Percentiles rank a stretch among this genome's conserved stretches.
These are phyloP conservation scores for Cheirogaleus major DNA, from an alignment of 2,797 vertebrate genomes.

Conservation along the genomic window DNA sequence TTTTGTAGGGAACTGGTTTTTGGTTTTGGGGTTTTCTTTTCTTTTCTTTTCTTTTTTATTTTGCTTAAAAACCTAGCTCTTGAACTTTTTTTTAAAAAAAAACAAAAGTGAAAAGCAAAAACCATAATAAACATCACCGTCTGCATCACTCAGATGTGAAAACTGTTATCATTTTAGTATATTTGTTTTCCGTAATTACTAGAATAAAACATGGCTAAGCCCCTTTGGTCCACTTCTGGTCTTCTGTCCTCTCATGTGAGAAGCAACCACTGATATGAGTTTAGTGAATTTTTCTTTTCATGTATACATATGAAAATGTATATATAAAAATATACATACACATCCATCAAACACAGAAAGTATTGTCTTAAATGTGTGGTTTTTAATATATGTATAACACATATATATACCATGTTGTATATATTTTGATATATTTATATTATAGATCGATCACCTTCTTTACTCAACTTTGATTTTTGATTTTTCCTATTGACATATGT, in stretches of 20 bases:
- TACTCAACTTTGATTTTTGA: not conserved
- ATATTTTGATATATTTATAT: not conserved
- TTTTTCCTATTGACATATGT: not conserved
- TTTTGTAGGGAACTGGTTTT: not conserved
- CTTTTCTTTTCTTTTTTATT: not conserved
- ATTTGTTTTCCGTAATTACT: not conserved
- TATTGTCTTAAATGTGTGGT: not conserved
- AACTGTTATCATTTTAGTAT: not conserved
- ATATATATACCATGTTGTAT: not conserved
- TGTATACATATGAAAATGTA: not conserved
- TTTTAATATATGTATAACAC: not conserved
- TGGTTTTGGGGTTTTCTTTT: not conserved
- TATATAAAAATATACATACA: not conserved
- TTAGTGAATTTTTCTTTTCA: not conserved
- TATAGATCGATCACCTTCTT: not conserved
- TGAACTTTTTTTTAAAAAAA: not conserved
- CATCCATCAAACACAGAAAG: not conserved
- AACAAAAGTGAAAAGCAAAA: not conserved
- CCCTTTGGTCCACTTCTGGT: not conserved
- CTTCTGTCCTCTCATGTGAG: not conserved
- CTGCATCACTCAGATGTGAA: not conserved
- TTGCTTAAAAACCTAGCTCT: not conserved
- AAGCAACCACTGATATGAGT: not conserved
- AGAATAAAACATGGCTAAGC: not conserved
- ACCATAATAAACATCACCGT: not conserved